Percentiles rank a stretch among this genome's conserved stretches.
These are phyloP conservation scores for Plagodis pulveraria DNA, from an alignment of 2,888 invertebrate species.

Conservation along the genomic window DNA sequence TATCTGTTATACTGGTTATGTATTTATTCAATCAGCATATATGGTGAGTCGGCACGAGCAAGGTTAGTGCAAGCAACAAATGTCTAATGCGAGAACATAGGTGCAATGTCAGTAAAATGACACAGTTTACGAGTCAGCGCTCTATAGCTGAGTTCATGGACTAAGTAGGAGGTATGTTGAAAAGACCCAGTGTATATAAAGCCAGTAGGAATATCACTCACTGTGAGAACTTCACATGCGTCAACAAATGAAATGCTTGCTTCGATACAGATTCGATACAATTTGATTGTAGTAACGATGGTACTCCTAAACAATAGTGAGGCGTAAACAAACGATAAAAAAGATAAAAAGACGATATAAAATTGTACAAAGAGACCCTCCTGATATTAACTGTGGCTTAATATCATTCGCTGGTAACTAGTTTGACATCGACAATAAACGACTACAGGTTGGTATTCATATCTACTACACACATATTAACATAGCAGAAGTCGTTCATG, in stretches of 20 bases:
- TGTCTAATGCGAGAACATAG: slow-evolving; percentile 61
- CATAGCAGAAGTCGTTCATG: slow-evolving; percentile 11
- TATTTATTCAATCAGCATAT: slow-evolving; percentile 47
- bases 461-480: slow-evolving; percentile 16
- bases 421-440: slow-evolving; percentile 41
- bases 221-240: too few relatives aligned
- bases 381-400: slow-evolving; percentile 6
- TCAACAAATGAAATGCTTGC: too few relatives aligned
- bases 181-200: slow-evolving; percentile 5
- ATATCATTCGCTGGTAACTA: slow-evolving; percentile 4
- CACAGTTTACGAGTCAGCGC: slow-evolving; percentile 70
- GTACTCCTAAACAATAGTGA: too few relatives aligned
- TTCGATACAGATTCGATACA: too few relatives aligned
- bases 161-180: slow-evolving; percentile 38
- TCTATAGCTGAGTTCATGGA: slow-evolving; percentile 68
- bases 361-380: neutral
- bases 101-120: slow-evolving; percentile 76
- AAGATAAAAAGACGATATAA: neutral
- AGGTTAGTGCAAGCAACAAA: slow-evolving; percentile 63
- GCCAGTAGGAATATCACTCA: slow-evolving; percentile 5
- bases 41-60: slow-evolving; percentile 44
- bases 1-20: slow-evolving; percentile 28
- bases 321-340: too few relatives aligned
- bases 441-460: slow-evolving; percentile 32
- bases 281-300: too few relatives aligned